phyloP scores from a whole-genome alignment of 2,888 invertebrate genomes.

The Macrophya alboannulata region DNA sequence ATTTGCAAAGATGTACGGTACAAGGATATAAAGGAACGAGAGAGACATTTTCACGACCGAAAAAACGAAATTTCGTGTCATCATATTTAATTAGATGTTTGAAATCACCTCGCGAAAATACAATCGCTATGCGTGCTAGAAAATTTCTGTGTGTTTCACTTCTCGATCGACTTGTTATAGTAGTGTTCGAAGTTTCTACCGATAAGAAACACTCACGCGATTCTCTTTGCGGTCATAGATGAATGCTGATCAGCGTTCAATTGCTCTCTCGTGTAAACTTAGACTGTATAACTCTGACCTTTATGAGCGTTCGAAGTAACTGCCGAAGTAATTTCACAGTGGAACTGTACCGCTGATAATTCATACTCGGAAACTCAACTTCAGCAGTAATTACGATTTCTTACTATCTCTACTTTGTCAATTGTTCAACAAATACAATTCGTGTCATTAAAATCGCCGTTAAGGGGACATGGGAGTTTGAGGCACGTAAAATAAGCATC shows the following conservation, averaged over 20 bases:
- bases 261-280: slow-evolving; percentile 28
- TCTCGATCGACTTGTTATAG: background rate
- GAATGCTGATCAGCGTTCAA: background rate
- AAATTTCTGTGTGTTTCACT: background rate
- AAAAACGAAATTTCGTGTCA: background rate
- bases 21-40: background rate
- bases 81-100: background rate
- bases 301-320: slow-evolving; percentile 27
- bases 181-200: background rate
- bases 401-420: background rate
- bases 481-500: too few relatives aligned
- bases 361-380: slow-evolving; percentile 1
- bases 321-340: slow-evolving; percentile 3
- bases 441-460: background rate
- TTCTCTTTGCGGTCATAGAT: background rate
- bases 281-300: slow-evolving; percentile 24
- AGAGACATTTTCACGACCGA: background rate
- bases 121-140: too few relatives aligned
- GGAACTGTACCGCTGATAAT: slow-evolving; percentile 28
- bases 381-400: background rate
- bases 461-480: too few relatives aligned
- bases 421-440: background rate
- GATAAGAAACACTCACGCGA: background rate
- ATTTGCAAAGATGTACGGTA: background rate
- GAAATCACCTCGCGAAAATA: background rate